Evolutionary conservation across 2,888 invertebrate genomes (phyloP), one percentile per base, ranked within the genome.

Genomic region (Abscondita cerata): DNA sequence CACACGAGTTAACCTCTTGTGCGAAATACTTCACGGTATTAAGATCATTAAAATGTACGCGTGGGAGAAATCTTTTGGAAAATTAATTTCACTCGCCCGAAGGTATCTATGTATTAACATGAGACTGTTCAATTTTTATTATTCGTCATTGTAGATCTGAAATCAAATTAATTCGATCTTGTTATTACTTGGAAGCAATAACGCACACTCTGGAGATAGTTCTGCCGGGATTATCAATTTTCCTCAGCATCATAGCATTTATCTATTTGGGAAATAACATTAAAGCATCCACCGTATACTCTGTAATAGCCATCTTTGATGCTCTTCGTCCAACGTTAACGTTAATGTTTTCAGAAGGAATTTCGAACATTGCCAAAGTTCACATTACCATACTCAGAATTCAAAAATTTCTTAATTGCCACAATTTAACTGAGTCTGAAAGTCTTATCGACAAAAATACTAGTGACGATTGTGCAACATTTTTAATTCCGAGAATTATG

Each of bases 1-100:
- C 80, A 86, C 92, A 70, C 81, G 97, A 2, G 90, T 97, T 1
- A 83, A 92, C 19, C 79, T 96, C 0, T 95, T 96, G 93, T 94
- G 92, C 75, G 96, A 95, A 82, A 90, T 94, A 44, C 87, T 96
- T 25, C 87, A 88, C 72, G 96, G 95, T 1, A 92, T 95, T 76
- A 88, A 94, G 81, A 94, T 96, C 0, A 93, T 97, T 68, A 97
- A 97, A 82, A 96, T 97, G 95, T 97, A 96, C 75, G 92, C 95
- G 0, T 97, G 96, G 92, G 97, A 97, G 77, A 87, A 87, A 72
- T 92, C 95, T 0, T 96, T 97, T 75, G 87, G 89, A 19, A 86
- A 87, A 68, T 84, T 95, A 62, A 90, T 96, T 1, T 87, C 83
- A 16, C 70, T 83, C 38, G 85, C 89, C 0, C 81, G 93, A 75